Percentiles rank a stretch among this genome's conserved stretches.
Conservation (phyloP, 2,888 invertebrate genomes). For the Liodrosophila aerea region DNA sequence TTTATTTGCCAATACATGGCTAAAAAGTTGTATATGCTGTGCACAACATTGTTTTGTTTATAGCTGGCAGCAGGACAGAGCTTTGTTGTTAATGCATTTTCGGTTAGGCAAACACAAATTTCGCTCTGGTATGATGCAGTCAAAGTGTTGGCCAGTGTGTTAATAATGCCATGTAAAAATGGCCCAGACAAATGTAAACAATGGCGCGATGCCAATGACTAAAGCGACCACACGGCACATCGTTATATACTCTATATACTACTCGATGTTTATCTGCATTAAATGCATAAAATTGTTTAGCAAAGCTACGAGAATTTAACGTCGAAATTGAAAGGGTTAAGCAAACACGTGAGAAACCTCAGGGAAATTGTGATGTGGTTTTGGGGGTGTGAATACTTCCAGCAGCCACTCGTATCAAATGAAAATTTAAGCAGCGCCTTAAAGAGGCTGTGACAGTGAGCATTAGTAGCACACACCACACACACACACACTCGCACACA, state of each 20-base stretch:
- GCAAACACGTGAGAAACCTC: constrained; percentile 35
- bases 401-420: neutral
- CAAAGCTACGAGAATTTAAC: constrained; percentile 34
- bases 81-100: neutral
- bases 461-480: neutral
- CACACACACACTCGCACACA: constrained; percentile 12
- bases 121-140: neutral
- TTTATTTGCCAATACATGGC: constrained; percentile 5
- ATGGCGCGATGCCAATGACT: constrained; percentile 52
- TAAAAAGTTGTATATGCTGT: constrained; percentile 17
- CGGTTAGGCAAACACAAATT: constrained; percentile 19
- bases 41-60: constrained; percentile 26
- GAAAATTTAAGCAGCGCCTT: constrained; percentile 21
- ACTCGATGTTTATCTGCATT: neutral
- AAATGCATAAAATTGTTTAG: constrained; percentile 42
- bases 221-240: no score
- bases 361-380: neutral
- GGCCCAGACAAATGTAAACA: constrained; percentile 43
- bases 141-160: constrained; percentile 44
- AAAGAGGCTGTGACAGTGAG: constrained; percentile 16
- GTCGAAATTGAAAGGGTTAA: constrained; percentile 68
- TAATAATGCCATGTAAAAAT: constrained; percentile 50
- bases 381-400: neutral
- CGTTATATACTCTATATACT: no score
- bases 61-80: constrained; percentile 14